phyloP scores from a whole-genome alignment of 2,888 invertebrate genomes.

The Philonicus albiceps region DNA sequence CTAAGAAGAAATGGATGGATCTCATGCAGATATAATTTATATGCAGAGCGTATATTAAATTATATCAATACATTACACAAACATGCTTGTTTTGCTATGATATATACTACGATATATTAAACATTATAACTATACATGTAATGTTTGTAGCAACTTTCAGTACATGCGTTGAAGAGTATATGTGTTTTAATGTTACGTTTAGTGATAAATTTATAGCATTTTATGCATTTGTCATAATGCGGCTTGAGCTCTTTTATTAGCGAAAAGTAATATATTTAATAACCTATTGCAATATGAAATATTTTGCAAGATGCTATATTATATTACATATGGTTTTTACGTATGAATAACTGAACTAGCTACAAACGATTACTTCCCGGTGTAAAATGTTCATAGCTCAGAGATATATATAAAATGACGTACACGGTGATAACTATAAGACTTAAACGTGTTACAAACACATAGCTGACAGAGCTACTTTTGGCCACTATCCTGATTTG shows the following conservation, averaged over 20 bases:
- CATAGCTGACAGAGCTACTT: not conserved
- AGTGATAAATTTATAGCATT: not conserved
- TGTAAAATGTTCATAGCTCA: not conserved
- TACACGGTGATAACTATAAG: not conserved
- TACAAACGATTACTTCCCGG: not conserved
- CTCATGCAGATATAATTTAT: too few relatives aligned
- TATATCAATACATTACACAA: too few relatives aligned
- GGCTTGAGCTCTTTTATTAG: not conserved
- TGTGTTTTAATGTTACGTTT: not conserved
- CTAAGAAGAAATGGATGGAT: too few relatives aligned
- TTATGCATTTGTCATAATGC: not conserved
- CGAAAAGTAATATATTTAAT: not conserved
- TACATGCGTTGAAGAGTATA: not conserved
- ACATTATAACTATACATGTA: too few relatives aligned
- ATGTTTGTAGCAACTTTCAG: not conserved
- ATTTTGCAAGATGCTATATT: not conserved
- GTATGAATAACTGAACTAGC: not conserved
- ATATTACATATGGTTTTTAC: not conserved
- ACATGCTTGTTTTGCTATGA: too few relatives aligned
- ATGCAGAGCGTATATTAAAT: too few relatives aligned
- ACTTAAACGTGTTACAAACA: not conserved
- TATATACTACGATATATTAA: too few relatives aligned
- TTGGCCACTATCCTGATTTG: not conserved
- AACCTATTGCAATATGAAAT: not conserved
- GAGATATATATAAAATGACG: not conserved